Conservation (phyloP, 2,888 invertebrate species). For the Harpalus rufipes region DNA sequence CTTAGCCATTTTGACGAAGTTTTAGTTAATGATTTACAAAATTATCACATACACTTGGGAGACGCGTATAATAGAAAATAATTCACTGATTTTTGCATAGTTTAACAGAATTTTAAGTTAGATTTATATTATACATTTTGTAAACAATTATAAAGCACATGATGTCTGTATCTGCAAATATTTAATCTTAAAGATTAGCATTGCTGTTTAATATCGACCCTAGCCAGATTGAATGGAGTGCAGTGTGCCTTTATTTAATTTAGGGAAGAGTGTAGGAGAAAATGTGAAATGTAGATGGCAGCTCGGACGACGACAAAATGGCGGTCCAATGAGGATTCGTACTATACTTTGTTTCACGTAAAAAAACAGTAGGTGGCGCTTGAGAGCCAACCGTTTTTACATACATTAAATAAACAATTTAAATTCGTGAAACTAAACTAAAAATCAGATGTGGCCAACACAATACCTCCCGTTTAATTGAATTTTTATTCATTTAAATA, state of each 20-base stretch:
- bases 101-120: not conserved
- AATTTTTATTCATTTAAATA: no score
- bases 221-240: constrained; percentile 6
- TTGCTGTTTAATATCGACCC: constrained; percentile 61
- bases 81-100: constrained; percentile 30
- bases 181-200: constrained; percentile 65
- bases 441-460: no score
- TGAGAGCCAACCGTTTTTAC: no score
- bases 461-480: no score
- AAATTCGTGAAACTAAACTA: no score
- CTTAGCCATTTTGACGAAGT: constrained; percentile 64
- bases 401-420: no score
- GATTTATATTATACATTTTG: constrained; percentile 32
- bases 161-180: constrained; percentile 57
- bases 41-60: constrained; percentile 26
- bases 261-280: constrained; percentile 1
- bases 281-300: no score
- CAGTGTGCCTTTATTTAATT: not conserved
- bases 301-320: no score
- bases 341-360: no score
- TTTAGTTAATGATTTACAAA: constrained; percentile 47
- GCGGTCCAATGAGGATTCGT: no score
- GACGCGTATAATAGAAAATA: not conserved
- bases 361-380: no score
- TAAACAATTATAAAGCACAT: constrained; percentile 53